phyloP scores from a whole-genome alignment of 1,140 invertebrate genomes.

The Papilio helenus region DNA sequence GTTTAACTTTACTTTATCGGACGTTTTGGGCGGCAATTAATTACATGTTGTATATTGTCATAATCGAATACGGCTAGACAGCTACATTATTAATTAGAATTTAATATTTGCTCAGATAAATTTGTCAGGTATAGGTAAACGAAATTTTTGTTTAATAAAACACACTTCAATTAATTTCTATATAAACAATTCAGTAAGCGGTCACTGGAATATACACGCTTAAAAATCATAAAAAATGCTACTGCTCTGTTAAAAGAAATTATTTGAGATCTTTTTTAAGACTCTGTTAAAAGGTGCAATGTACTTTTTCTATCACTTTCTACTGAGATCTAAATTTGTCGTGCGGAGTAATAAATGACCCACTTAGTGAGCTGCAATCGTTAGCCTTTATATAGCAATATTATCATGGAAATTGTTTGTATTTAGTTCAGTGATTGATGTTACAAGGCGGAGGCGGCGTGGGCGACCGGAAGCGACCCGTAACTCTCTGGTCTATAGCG shows the following conservation, averaged over 20 bases:
- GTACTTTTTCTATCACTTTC: background rate
- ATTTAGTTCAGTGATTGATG: conserved; percentile 69
- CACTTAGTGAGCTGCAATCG: conserved; percentile 45
- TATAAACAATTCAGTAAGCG: too few species aligned
- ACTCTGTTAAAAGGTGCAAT: background rate
- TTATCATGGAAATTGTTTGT: conserved; percentile 65
- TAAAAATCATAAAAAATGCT: background rate
- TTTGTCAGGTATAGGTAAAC: conserved; percentile 2
- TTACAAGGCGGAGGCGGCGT: conserved; percentile 67
- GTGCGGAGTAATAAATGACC: conserved; percentile 25
- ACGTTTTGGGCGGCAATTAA: conserved; percentile 28
- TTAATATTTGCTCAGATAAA: background rate
- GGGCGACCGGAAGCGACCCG: conserved; percentile 76
- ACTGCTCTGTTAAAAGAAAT: background rate
- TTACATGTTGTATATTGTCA: conserved; percentile 12
- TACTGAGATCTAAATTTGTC: conserved; percentile 34
- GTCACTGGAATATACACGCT: too few species aligned
- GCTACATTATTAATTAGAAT: conserved; percentile 15
- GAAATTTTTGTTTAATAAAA: background rate
- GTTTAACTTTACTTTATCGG: conserved; percentile 46
- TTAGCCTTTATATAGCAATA: conserved; percentile 49
- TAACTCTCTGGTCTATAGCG: conserved; percentile 59
- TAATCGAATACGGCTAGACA: conserved; percentile 41
- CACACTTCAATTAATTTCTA: too few species aligned
- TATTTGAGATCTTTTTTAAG: background rate